These are phyloP conservation scores for Drosophila buzzatii DNA, from an alignment of 2,888 invertebrate genomes.

Conservation along the genomic window DNA sequence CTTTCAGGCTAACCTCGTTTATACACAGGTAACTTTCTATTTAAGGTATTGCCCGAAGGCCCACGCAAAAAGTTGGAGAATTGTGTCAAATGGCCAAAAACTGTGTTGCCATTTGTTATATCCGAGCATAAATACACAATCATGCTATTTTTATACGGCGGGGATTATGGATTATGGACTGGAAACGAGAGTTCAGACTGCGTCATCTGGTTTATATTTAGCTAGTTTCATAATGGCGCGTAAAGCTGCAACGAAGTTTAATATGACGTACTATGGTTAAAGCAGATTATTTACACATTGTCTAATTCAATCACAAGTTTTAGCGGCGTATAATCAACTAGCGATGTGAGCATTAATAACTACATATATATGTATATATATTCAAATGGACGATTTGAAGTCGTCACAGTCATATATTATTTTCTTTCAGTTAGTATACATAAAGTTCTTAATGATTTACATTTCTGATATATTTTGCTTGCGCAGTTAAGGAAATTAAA, in stretches of 20 bases:
- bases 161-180: slow-evolving; percentile 21
- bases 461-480: not conserved
- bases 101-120: slow-evolving; percentile 10
- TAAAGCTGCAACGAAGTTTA: not conserved
- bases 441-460: no score
- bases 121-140: slow-evolving; percentile 1
- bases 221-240: slow-evolving; percentile 17
- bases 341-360: not conserved
- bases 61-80: slow-evolving; percentile 13
- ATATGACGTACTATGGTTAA: not conserved
- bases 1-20: not conserved
- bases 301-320: not conserved
- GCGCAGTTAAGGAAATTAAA: slow-evolving; percentile 47
- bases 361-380: no score
- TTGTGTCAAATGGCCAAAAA: slow-evolving; percentile 48
- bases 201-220: slow-evolving; percentile 11
- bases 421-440: not conserved
- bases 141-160: slow-evolving; percentile 34
- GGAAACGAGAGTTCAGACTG: slow-evolving; percentile 16
- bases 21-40: not conserved
- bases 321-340: not conserved
- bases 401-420: not conserved
- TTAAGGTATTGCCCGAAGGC: slow-evolving; percentile 1
- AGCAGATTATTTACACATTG: not conserved
- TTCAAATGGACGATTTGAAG: not conserved